Conservation (phyloP, 37 sponge, comb jelly and placozoan genomes). For the Chondrilla cf. caribensis region DNA sequence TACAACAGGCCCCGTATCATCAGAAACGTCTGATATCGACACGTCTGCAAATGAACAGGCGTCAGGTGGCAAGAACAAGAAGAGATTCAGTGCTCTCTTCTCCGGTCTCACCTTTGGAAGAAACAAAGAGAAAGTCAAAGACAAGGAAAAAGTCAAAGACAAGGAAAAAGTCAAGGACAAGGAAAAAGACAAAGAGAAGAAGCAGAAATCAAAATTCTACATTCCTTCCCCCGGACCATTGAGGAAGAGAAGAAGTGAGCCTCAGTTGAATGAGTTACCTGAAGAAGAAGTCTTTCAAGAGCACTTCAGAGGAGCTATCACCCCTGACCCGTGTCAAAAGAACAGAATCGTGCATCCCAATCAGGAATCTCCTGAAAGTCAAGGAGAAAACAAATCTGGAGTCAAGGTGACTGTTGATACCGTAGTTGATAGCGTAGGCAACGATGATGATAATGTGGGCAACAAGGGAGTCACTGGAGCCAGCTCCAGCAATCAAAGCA, state of each 20-base stretch:
- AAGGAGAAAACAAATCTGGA: background rate
- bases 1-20: constrained; percentile 59
- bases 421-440: background rate
- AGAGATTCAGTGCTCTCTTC: constrained; percentile 10
- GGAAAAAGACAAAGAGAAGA: no score
- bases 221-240: background rate
- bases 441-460: background rate
- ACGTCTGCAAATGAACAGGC: constrained; percentile 59
- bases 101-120: constrained; percentile 12
- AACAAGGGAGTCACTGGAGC: background rate
- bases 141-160: background rate
- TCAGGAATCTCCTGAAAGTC: background rate
- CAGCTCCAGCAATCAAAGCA: background rate
- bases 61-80: background rate
- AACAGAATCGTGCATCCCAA: background rate
- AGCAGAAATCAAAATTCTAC: background rate
- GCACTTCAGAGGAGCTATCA: background rate
- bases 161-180: background rate
- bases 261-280: background rate
- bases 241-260: background rate
- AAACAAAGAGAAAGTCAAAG: background rate
- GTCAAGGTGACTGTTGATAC: background rate
- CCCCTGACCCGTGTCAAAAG: background rate
- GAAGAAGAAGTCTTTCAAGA: background rate
- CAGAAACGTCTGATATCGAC: constrained; percentile 77